phyloP scores from a whole-genome alignment of 2,888 invertebrate species.

The Drosophila imparisetae region DNA sequence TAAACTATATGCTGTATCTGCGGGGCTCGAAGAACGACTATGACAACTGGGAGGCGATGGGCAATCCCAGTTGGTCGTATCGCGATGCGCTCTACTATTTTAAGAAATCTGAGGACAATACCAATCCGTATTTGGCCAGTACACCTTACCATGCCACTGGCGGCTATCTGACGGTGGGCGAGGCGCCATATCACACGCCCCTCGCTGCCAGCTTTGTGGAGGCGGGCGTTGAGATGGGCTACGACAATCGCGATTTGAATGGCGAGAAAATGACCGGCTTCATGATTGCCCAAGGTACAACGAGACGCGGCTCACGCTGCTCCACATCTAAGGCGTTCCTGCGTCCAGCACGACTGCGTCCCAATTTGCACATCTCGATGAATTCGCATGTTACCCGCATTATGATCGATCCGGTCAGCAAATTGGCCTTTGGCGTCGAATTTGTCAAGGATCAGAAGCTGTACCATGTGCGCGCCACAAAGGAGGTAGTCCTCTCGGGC shows the following conservation, averaged over 20 bases:
- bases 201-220: constrained; percentile 92
- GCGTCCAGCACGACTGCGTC: constrained; percentile 90
- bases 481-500: constrained; percentile 95
- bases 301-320: constrained; percentile 92
- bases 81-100: constrained; percentile 92
- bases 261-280: constrained; percentile 94
- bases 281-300: constrained; percentile 94
- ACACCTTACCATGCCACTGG: constrained; percentile 93
- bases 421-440: constrained; percentile 92
- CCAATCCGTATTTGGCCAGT: constrained; percentile 92
- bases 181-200: constrained; percentile 94
- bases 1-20: constrained; percentile 96
- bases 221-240: constrained; percentile 93
- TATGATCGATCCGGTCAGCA: constrained; percentile 89
- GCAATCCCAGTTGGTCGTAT: constrained; percentile 95
- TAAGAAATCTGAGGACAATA: constrained; percentile 96
- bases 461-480: constrained; percentile 90
- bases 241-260: constrained; percentile 94
- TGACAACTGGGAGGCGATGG: constrained; percentile 94
- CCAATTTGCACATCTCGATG: constrained; percentile 94
- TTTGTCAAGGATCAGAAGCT: constrained; percentile 90
- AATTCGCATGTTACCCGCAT: constrained; percentile 91
- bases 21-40: constrained; percentile 96
- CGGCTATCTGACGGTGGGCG: constrained; percentile 93
- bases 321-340: constrained; percentile 95